Evolutionary conservation across 2,113 vertebrate species (phyloP).

Genomic region (Dryoscopus gambensis): DNA sequence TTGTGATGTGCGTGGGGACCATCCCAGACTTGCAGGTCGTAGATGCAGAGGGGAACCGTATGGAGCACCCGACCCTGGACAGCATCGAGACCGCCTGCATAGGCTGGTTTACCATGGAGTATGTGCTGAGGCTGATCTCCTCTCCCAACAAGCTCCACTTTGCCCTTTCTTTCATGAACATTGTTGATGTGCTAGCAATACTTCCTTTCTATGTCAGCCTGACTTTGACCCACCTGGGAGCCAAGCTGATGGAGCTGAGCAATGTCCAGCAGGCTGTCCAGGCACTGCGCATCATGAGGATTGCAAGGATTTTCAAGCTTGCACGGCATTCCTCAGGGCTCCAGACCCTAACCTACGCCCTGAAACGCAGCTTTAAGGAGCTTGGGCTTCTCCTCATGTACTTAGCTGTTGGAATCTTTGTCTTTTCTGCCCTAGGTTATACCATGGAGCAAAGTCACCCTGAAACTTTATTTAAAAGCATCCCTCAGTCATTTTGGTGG

Average conservation of each 20-base stretch:
- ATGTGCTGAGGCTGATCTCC: conserved; percentile 85
- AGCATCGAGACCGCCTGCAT: conserved; percentile 93
- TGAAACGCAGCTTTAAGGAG: conserved; percentile 94
- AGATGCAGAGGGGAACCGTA: conserved; percentile 83
- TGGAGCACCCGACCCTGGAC: conserved; percentile 90
- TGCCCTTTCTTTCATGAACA: conserved; percentile 90
- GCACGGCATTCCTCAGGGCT: conserved; percentile 93
- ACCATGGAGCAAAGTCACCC: conserved; percentile 97
- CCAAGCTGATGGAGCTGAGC: conserved; percentile 88
- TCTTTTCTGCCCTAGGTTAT: conserved; percentile 94
- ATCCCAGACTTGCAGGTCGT: conserved; percentile 91
- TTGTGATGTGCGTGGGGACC: conserved; percentile 95
- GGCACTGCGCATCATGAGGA: conserved; percentile 90
- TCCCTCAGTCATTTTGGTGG: conserved; percentile 98
- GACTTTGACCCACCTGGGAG: conserved; percentile 86
- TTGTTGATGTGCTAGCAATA: conserved; percentile 90
- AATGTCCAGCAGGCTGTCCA: conserved; percentile 95
- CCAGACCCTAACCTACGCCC: conserved; percentile 92
- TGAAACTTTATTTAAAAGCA: conserved; percentile 95
- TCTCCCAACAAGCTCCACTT: conserved; percentile 91
- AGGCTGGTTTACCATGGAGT: conserved; percentile 93
- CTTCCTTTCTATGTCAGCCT: conserved; percentile 94
- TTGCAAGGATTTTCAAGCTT: conserved; percentile 93
- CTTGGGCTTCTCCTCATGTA: conserved; percentile 95
- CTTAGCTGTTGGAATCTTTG: conserved; percentile 94